Evolutionary conservation across 2,797 vertebrate species (phyloP).

Genomic region (Tarsius wallacei): DNA sequence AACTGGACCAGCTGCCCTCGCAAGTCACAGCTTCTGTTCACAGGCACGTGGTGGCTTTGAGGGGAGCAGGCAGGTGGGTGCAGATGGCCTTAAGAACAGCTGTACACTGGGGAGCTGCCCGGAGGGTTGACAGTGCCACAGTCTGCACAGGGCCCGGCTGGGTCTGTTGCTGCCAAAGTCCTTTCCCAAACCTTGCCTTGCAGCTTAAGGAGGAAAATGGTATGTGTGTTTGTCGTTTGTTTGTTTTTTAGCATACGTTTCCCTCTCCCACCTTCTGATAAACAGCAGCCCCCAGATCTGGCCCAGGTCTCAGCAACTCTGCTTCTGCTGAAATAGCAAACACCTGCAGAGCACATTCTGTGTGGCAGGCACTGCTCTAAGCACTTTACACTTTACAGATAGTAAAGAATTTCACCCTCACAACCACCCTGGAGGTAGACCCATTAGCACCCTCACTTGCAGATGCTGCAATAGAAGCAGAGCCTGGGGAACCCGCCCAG

Average conservation of each 20-base stretch:
- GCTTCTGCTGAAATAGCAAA: background rate
- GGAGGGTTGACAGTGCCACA: background rate
- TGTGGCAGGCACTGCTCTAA: background rate
- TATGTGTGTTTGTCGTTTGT: background rate
- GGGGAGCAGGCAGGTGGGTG: background rate
- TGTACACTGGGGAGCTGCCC: background rate
- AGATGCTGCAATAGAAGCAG: background rate
- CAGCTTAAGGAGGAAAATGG: background rate
- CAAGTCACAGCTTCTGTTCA: background rate
- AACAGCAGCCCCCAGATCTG: background rate
- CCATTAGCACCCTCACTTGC: background rate
- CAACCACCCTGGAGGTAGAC: background rate
- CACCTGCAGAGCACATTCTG: background rate
- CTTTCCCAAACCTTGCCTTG: background rate
- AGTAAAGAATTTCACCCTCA: background rate
- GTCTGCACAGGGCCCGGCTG: background rate
- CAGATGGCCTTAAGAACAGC: background rate
- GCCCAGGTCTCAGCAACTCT: background rate
- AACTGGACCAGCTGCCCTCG: background rate
- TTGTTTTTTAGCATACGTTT: rapidly evolving
- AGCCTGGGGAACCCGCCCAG: background rate
- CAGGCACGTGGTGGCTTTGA: background rate
- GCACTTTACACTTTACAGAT: background rate
- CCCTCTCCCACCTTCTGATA: background rate
- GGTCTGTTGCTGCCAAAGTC: background rate